Conservation (phyloP, 1,140 invertebrate genomes). For the Aphis craccivora region DNA sequence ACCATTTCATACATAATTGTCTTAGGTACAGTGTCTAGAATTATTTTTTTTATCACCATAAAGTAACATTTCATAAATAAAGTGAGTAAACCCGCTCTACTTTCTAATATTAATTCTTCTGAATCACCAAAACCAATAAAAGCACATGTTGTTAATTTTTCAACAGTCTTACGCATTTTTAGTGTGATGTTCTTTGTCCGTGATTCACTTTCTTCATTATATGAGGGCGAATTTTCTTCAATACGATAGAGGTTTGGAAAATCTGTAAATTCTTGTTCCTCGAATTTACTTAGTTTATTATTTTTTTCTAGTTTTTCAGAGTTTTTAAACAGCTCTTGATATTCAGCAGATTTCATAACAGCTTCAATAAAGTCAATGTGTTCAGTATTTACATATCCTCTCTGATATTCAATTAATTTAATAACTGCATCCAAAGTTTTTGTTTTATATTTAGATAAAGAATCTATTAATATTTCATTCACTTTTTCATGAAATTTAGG, state of each 20-base stretch:
- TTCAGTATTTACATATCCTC: slow-evolving; percentile 79
- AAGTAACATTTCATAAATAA: slow-evolving; percentile 61
- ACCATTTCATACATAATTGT: slow-evolving; percentile 61
- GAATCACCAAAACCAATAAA: not conserved
- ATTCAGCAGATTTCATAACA: not conserved
- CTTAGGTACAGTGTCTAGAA: slow-evolving; percentile 61
- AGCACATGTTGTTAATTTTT: not conserved
- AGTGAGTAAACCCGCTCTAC: slow-evolving; percentile 58
- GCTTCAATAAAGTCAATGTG: slow-evolving; percentile 70
- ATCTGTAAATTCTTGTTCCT: not conserved
- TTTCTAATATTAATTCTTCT: slow-evolving; percentile 18
- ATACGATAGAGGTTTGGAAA: not conserved
- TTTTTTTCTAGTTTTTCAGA: not conserved
- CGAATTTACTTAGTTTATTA: not conserved
- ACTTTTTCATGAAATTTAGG: slow-evolving; percentile 75
- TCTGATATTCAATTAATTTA: slow-evolving; percentile 73
- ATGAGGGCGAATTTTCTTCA: too few relatives aligned
- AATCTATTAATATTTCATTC: slow-evolving; percentile 73
- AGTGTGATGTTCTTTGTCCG: too few relatives aligned
- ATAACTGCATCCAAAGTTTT: slow-evolving; percentile 74
- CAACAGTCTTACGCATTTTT: not conserved
- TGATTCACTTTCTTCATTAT: not conserved
- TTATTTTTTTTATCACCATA: slow-evolving; percentile 59
- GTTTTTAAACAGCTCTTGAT: not conserved
- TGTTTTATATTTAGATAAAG: slow-evolving; percentile 70